Percentiles rank a stretch among this genome's conserved stretches.
Evolutionary conservation across 2,888 invertebrate species (phyloP).

Genomic region (Clivina fossor): DNA sequence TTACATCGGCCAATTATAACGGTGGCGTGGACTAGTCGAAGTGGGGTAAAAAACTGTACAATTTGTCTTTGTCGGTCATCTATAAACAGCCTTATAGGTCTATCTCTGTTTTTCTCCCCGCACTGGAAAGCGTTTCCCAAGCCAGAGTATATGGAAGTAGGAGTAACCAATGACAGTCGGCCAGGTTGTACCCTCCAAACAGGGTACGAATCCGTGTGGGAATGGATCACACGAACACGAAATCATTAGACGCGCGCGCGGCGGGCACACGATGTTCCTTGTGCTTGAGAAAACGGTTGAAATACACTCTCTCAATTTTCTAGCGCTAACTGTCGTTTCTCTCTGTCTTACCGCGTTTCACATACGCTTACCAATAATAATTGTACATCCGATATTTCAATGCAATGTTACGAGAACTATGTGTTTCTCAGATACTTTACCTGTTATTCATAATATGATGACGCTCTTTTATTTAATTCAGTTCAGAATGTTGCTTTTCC

Average conservation of each 20-base stretch:
- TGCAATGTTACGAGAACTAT: no score
- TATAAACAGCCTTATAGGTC: slow-evolving; percentile 10
- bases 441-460: no score
- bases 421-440: no score
- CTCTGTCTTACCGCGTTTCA: no score
- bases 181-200: slow-evolving; percentile 33
- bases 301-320: slow-evolving; percentile 12
- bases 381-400: no score
- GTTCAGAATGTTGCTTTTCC: no score
- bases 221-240: slow-evolving; percentile 31
- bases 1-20: slow-evolving; percentile 20
- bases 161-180: slow-evolving; percentile 31
- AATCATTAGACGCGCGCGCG: slow-evolving; percentile 26
- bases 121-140: slow-evolving; percentile 11
- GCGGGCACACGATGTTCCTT: no score
- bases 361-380: no score
- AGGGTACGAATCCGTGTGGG: slow-evolving; percentile 29
- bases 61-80: slow-evolving; percentile 22
- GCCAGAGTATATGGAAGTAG: slow-evolving; percentile 27
- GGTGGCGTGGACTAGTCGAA: slow-evolving; percentile 3
- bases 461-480: no score
- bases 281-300: slow-evolving; percentile 24
- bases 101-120: slow-evolving; percentile 19
- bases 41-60: slow-evolving; percentile 7
- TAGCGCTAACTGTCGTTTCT: no score